These are phyloP conservation scores for Chaenogobius annularis DNA, from an alignment of 2,113 vertebrate species.

Conservation along the genomic window DNA sequence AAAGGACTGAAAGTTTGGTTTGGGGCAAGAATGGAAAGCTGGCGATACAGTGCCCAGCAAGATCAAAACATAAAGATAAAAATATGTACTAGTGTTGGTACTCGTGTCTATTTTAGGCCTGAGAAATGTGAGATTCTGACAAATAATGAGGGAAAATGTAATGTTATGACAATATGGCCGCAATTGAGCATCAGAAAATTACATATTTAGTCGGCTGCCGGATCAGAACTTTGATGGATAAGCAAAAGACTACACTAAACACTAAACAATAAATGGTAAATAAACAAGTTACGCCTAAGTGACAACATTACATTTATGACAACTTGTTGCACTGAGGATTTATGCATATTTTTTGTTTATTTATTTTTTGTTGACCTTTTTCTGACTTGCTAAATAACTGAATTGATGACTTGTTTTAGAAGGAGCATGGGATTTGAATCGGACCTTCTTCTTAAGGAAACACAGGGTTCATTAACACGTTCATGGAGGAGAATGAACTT, in stretches of 20 bases:
- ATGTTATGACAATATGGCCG: background rate
- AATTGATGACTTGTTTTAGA: too few relatives aligned
- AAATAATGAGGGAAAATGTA: background rate
- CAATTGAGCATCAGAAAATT: background rate
- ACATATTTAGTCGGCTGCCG: background rate
- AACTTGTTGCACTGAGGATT: too few relatives aligned
- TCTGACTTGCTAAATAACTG: too few relatives aligned
- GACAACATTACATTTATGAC: too few relatives aligned
- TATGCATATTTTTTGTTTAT: too few relatives aligned
- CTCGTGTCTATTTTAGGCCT: constrained; percentile 3
- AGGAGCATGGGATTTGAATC: too few relatives aligned
- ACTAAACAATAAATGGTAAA: background rate
- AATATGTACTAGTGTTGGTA: background rate
- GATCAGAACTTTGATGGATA: background rate
- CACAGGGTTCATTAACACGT: too few relatives aligned
- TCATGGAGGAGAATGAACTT: too few relatives aligned
- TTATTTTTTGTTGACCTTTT: too few relatives aligned
- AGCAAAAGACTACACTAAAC: background rate
- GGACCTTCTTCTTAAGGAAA: too few relatives aligned
- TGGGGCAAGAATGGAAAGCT: constrained; percentile 15
- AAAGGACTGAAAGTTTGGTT: constrained; percentile 36
- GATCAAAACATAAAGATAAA: constrained; percentile 12
- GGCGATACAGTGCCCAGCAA: constrained; percentile 7
- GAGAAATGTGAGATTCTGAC: background rate
- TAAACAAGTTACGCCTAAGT: background rate